Evolutionary conservation across 2,888 invertebrate species (phyloP), one percentile per base, ranked within the genome.

Genomic region (Glyphotaelius pellucidus): DNA sequence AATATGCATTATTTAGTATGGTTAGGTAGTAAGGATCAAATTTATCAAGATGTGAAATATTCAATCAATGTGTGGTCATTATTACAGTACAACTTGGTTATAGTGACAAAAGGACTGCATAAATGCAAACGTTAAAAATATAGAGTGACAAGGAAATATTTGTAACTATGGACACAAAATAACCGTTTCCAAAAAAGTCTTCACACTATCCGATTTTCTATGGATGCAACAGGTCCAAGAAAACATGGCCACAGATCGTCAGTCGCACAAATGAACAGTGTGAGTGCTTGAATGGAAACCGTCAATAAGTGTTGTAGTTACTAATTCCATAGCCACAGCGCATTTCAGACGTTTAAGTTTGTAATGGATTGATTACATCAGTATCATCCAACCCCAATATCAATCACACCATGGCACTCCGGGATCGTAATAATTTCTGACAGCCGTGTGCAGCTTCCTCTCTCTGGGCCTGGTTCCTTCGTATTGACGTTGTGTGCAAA

Each of bases 1-100:
- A 95, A 95, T 95, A 96, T 95, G 96, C 95, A 95, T 95, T 95
- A 95, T 95, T 94, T 89, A 92, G 93, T 93, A 92, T 91, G 80
- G 91, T 87, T 91, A 81, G 88, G 92, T 93, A 95, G 95, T 67
- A 35, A 80, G 15, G 47, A 90, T 32, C 25, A 89, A 67, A 89
- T 89, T 79, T 89, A 31, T 80, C 5, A 38, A 35, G 1, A 86
- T 31, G 38, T 30, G 52, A 19, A 52, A 52, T 52, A 52, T 52
- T 52, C 52, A 52, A n/a, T 67, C 67, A n/a, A 52, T 52, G 19
- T 47, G 14, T 14, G 3, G 67, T 67, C 15, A 52, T 52, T 15
- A 25, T 25, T 67, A 67, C 67, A 67, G 67, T 67, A 67, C 25
- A 67, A 67, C 67, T 67, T 67, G 67, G 67, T 67, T 67, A 67